These are phyloP conservation scores for Hydrochoerus hydrochaeris DNA, from an alignment of 2,113 vertebrate genomes.

Conservation along the genomic window DNA sequence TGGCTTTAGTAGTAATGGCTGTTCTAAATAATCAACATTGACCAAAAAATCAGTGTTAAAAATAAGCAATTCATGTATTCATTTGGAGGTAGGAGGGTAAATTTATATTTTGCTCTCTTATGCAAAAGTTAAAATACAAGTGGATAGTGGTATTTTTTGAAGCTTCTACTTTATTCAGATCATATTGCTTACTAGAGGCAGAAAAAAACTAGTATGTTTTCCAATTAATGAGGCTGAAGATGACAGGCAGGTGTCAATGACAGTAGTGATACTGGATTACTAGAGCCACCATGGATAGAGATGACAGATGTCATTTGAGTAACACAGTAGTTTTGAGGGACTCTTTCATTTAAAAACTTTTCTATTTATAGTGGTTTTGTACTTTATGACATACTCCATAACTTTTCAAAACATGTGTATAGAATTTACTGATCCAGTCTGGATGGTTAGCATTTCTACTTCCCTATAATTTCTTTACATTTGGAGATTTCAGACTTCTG, in stretches of 20 bases:
- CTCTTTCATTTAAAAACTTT: neutral
- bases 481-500: neutral
- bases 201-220: neutral
- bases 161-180: neutral
- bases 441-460: neutral
- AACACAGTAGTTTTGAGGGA: neutral
- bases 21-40: neutral
- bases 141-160: neutral
- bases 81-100: accelerated
- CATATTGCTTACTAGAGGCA: neutral
- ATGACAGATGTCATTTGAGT: accelerated
- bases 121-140: neutral
- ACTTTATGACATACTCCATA: no score
- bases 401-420: neutral
- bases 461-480: neutral
- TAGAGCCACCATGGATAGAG: accelerated
- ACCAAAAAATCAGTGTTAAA: neutral
- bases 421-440: neutral
- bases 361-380: neutral
- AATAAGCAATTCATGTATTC: neutral
- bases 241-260: neutral
- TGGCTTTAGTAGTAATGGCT: neutral
- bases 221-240: neutral
- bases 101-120: neutral
- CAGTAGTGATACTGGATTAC: no score